A percentile compares a stretch with the other conserved stretches of the same genome.
phyloP scores from a whole-genome alignment of 2,113 vertebrate genomes.

The Pristiophorus japonicus region DNA sequence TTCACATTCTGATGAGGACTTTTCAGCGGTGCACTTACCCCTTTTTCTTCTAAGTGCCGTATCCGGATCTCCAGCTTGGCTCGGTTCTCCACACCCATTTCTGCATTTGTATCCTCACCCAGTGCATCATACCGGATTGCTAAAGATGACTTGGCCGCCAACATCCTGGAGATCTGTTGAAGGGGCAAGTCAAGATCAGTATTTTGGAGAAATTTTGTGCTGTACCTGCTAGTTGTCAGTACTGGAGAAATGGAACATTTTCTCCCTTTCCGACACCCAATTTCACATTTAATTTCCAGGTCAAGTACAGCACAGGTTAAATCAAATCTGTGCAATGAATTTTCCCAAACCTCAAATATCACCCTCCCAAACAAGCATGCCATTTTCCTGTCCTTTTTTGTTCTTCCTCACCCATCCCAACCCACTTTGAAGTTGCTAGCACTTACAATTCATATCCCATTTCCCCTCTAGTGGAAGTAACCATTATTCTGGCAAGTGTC shows the following conservation, averaged over 20 bases:
- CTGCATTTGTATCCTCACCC: conserved; percentile 81
- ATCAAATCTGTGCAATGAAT: not conserved
- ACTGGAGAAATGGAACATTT: not conserved
- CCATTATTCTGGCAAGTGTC: not conserved
- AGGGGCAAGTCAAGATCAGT: not conserved
- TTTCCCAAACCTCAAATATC: not conserved
- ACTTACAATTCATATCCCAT: not conserved
- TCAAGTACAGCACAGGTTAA: not conserved
- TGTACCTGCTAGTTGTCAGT: not conserved
- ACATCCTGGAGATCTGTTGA: conserved; percentile 84
- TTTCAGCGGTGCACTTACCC: conserved; percentile 60
- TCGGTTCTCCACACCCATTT: conserved; percentile 86
- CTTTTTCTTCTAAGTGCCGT: conserved; percentile 81
- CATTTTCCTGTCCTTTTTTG: not conserved
- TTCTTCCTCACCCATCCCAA: not conserved
- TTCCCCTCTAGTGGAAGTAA: not conserved
- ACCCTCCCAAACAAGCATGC: not conserved
- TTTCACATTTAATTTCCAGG: too few species aligned
- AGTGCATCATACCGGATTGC: conserved; percentile 92
- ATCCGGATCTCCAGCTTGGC: conserved; percentile 84
- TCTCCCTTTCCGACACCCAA: not conserved
- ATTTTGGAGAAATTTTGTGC: not conserved
- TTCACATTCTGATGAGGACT: not conserved
- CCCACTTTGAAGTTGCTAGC: not conserved
- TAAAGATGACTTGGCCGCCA: conserved; percentile 85